A percentile compares a stretch with the other conserved stretches of the same genome.
Conservation (phyloP, 2,888 invertebrate species). For the Eupithecia dodoneata region DNA sequence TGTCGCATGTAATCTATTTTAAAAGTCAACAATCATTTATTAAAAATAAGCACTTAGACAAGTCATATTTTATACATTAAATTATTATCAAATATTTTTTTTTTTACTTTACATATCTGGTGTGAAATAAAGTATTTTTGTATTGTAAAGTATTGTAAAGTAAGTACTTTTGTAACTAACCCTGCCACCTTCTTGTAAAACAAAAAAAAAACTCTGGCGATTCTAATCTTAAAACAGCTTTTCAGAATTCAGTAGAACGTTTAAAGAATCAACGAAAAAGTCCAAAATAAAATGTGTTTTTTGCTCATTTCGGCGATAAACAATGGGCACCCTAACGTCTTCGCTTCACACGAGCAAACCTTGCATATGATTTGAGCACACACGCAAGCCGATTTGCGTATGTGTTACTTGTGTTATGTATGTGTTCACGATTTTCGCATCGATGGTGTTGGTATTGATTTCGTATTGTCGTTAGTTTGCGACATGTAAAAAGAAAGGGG, state of each 20-base stretch:
- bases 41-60: no score
- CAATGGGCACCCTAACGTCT: conserved; percentile 64
- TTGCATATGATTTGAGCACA: conserved; percentile 80
- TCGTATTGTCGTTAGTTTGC: conserved; percentile 83
- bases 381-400: conserved; percentile 43
- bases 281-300: conserved; percentile 17
- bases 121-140: no score
- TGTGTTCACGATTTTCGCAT: conserved; percentile 82
- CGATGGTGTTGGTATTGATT: conserved; percentile 84
- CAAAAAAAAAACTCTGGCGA: not conserved
- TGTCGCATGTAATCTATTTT: no score
- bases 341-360: conserved; percentile 71
- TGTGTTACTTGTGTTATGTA: conserved; percentile 53
- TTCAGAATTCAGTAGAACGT: not conserved
- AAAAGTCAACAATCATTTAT: no score
- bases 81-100: no score
- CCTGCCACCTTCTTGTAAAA: not conserved
- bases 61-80: no score
- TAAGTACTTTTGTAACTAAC: not conserved
- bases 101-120: no score
- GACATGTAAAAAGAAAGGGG: conserved; percentile 83
- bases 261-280: conserved; percentile 1
- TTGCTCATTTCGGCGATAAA: conserved; percentile 31
- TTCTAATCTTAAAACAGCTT: not conserved
- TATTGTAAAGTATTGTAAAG: no score